Percentiles rank a stretch among this genome's conserved stretches.
phyloP scores from a whole-genome alignment of 2,113 vertebrate species.

The Hypanus sabinus region DNA sequence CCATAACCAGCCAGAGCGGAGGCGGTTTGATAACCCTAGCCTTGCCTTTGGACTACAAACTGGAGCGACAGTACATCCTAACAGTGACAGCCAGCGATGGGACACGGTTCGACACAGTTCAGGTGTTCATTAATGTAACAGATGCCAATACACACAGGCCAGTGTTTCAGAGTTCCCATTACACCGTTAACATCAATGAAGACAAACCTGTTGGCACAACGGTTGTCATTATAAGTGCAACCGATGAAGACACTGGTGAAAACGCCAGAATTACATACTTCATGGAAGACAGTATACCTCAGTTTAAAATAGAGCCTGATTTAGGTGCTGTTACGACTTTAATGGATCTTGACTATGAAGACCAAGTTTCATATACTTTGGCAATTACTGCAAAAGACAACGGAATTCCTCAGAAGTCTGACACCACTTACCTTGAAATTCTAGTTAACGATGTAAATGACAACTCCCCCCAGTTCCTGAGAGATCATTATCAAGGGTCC shows the following conservation, averaged over 20 bases:
- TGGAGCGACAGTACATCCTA: constrained; percentile 84
- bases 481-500: constrained; percentile 75
- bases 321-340: constrained; percentile 83
- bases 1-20: constrained; percentile 89
- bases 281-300: constrained; percentile 96
- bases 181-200: constrained; percentile 84
- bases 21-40: constrained; percentile 84
- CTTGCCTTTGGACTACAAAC: constrained; percentile 87
- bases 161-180: constrained; percentile 94
- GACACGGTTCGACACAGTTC: constrained; percentile 73
- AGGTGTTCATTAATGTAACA: constrained; percentile 82
- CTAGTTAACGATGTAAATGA: constrained; percentile 89
- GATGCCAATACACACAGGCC: constrained; percentile 93
- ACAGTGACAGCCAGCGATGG: constrained; percentile 80
- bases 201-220: constrained; percentile 76
- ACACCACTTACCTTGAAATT: constrained; percentile 94
- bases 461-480: constrained; percentile 82
- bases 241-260: constrained; percentile 86
- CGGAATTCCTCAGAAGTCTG: constrained; percentile 91
- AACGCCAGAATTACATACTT: constrained; percentile 88
- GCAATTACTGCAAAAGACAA: constrained; percentile 90
- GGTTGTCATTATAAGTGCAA: constrained; percentile 87
- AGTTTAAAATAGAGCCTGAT: constrained; percentile 78
- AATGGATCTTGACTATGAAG: constrained; percentile 90
- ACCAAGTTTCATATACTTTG: constrained; percentile 89